Evolutionary conservation across 2,113 vertebrate species (phyloP).

Genomic region (Sclerurus mexicanus): DNA sequence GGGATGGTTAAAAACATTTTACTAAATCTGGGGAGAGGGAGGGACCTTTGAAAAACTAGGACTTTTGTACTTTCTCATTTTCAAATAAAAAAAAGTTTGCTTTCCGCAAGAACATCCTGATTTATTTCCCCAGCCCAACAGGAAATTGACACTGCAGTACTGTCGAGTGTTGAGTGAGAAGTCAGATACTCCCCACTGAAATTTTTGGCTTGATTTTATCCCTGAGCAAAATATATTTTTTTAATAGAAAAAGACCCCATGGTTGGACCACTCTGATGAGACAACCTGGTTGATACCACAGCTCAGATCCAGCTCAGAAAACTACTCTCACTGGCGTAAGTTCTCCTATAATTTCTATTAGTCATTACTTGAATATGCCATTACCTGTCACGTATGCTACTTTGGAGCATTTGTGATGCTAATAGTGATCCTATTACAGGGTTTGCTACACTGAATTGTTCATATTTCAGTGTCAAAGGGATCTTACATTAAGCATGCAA

Average conservation of each 20-base stretch:
- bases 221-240: neutral
- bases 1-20: neutral
- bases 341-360: neutral
- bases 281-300: neutral
- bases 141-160: neutral
- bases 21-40: neutral
- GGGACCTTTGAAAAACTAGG: neutral
- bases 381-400: neutral
- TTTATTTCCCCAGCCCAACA: neutral
- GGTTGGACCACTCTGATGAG: neutral
- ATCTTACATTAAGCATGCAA: neutral
- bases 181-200: neutral
- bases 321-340: neutral
- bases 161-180: neutral
- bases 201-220: neutral
- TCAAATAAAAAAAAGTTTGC: neutral
- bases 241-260: neutral
- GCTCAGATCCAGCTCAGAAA: neutral
- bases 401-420: neutral
- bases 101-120: neutral
- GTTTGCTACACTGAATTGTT: neutral
- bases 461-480: neutral
- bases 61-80: neutral
- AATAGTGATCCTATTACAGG: neutral
- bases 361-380: neutral